Conservation (phyloP, 2,888 invertebrate genomes). For the Xestia xanthographa region DNA sequence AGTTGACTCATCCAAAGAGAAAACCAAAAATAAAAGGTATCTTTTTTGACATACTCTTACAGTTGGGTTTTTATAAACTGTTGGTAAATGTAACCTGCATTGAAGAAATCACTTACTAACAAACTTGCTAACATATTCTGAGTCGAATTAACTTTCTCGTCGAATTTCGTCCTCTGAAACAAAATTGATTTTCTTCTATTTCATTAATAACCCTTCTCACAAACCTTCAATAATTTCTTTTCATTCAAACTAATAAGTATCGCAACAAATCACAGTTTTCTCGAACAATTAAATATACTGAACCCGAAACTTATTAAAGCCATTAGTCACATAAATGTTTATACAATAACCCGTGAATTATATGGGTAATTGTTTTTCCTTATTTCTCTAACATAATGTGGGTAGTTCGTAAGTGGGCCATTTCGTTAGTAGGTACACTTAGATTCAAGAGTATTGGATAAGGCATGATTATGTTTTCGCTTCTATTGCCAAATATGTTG, state of each 20-base stretch:
- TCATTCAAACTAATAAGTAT: slow-evolving; percentile 12
- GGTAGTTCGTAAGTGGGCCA: slow-evolving; percentile 57
- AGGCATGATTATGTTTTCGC: slow-evolving; percentile 34
- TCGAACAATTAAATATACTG: slow-evolving; percentile 50
- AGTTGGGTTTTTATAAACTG: not conserved
- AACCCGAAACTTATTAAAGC: slow-evolving; percentile 44
- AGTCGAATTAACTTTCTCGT: not conserved
- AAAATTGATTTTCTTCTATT: not conserved
- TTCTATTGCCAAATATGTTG: slow-evolving; percentile 46
- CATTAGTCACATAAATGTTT: slow-evolving; percentile 59
- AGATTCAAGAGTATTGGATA: slow-evolving; percentile 59
- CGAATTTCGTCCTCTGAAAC: not conserved
- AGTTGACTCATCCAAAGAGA: not conserved
- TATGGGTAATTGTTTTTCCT: slow-evolving; percentile 64
- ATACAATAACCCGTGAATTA: slow-evolving; percentile 61
- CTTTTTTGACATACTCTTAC: not conserved
- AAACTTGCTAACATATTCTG: not conserved
- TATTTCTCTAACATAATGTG: slow-evolving; percentile 48
- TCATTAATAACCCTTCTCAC: slow-evolving; percentile 13
- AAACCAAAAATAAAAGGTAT: not conserved
- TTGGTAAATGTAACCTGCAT: not conserved
- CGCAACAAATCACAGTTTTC: slow-evolving; percentile 56
- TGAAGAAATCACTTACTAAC: not conserved
- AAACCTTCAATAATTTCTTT: not conserved
- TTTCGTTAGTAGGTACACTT: slow-evolving; percentile 48